phyloP scores from a whole-genome alignment of 2,113 vertebrate genomes.

The Eupsittula cactorum region DNA sequence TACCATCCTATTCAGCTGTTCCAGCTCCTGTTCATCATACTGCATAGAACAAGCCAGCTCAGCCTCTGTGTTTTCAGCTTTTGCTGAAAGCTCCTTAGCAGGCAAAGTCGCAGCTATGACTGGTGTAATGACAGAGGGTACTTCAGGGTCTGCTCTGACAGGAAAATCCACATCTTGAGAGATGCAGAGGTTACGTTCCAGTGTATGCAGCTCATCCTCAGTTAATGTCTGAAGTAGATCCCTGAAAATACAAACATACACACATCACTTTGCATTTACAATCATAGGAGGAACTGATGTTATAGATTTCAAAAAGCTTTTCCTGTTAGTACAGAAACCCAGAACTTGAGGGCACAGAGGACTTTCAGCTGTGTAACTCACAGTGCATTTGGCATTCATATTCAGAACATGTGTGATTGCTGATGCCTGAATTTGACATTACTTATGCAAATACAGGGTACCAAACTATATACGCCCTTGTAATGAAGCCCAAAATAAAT shows the following conservation, averaged over 20 bases:
- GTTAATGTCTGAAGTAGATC: conserved; percentile 92
- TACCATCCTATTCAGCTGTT: conserved; percentile 95
- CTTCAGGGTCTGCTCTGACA: conserved; percentile 57
- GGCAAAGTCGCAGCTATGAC: conserved; percentile 60
- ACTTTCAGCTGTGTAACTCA: background rate
- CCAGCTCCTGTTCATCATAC: conserved; percentile 94
- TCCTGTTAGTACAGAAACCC: background rate
- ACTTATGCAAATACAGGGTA: background rate
- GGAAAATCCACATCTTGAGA: conserved; percentile 89
- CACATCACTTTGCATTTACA: background rate
- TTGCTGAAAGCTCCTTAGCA: conserved; percentile 59
- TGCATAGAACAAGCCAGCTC: conserved; percentile 98
- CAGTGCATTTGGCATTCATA: background rate
- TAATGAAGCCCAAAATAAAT: background rate
- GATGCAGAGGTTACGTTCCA: conserved; percentile 92
- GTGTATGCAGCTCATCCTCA: conserved; percentile 85
- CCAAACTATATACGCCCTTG: background rate
- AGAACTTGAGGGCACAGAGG: background rate
- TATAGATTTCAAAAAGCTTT: background rate
- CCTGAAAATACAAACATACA: conserved; percentile 67
- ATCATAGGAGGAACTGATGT: background rate
- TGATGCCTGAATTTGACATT: background rate
- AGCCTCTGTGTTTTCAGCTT: conserved; percentile 77
- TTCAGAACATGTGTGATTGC: background rate
- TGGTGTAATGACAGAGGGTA: conserved; percentile 55